These are phyloP conservation scores for Cossypha polioptera DNA, from an alignment of 2,797 vertebrate species.

Conservation along the genomic window DNA sequence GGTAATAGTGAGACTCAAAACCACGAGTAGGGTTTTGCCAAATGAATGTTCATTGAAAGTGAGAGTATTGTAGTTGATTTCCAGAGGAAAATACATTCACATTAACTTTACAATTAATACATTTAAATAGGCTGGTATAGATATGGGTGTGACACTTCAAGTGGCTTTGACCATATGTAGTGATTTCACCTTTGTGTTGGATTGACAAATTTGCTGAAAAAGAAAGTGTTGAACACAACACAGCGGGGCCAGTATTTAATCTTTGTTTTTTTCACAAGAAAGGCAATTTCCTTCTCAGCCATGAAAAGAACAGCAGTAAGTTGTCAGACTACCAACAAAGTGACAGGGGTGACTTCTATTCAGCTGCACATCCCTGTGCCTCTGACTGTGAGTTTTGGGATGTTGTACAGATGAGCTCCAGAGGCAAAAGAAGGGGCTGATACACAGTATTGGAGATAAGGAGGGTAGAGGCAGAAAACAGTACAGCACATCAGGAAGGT, in stretches of 20 bases:
- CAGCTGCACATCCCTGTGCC: not conserved
- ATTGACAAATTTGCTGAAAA: not conserved
- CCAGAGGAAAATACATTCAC: not conserved
- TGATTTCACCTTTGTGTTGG: not conserved
- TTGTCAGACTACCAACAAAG: not conserved
- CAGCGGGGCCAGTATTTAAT: not conserved
- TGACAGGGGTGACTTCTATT: not conserved
- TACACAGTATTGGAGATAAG: not conserved
- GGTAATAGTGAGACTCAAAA: not conserved
- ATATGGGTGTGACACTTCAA: not conserved
- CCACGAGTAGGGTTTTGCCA: not conserved
- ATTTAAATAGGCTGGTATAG: not conserved
- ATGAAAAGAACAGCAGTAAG: not conserved
- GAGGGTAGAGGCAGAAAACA: not conserved
- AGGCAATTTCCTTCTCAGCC: not conserved
- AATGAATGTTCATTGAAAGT: not conserved
- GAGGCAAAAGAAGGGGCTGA: not conserved
- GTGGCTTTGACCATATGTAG: not conserved
- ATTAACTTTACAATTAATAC: not conserved
- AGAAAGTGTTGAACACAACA: not conserved
- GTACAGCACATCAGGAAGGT: not conserved
- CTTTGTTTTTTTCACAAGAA: not conserved
- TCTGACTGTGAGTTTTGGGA: not conserved
- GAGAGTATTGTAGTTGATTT: not conserved
- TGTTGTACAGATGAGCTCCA: not conserved